Conservation (phyloP, 2,797 vertebrate genomes). For the Percopsis omiscomaycus region DNA sequence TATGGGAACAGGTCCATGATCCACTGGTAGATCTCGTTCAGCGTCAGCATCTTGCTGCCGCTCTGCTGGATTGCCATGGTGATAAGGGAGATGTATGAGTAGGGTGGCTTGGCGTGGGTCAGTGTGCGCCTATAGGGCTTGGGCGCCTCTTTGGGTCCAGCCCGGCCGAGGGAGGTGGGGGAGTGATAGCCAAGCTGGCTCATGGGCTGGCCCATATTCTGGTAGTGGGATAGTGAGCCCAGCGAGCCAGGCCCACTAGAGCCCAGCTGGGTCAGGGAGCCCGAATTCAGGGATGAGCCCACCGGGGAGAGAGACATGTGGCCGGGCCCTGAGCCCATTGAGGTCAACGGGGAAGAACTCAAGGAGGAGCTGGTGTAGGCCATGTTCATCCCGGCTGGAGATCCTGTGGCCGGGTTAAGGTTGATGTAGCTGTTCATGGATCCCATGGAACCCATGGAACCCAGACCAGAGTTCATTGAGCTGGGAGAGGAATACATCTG, state of each 20-base stretch:
- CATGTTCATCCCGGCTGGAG: constrained; percentile 80
- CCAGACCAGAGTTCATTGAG: constrained; percentile 80
- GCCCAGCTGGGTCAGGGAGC: constrained; percentile 75
- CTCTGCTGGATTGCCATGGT: constrained; percentile 94
- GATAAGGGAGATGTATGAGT: constrained; percentile 92
- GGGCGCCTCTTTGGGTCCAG: constrained; percentile 77
- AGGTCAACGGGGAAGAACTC: constrained; percentile 67
- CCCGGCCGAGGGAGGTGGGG: constrained; percentile 65
- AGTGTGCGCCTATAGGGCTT: constrained; percentile 86
- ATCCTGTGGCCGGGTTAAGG: constrained; percentile 80
- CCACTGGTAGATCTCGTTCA: constrained; percentile 94
- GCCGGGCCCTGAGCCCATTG: constrained; percentile 69
- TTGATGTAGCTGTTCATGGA: constrained; percentile 90
- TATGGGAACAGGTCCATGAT: constrained; percentile 94
- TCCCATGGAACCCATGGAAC: constrained; percentile 76
- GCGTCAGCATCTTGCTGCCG: constrained; percentile 88
- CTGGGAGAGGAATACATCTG: constrained; percentile 86
- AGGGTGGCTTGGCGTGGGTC: constrained; percentile 88
- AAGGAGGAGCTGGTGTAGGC: constrained; percentile 75
- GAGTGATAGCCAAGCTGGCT: constrained; percentile 77
- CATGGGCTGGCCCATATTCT: constrained; percentile 80
- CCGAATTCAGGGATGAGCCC: constrained; percentile 70
- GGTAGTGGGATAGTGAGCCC: constrained; percentile 81
- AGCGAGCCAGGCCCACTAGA: constrained; percentile 65
- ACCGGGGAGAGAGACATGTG: constrained; percentile 81